A percentile compares a stretch with the other conserved stretches of the same genome.
phyloP scores from a whole-genome alignment of 2,113 vertebrate genomes.

The Aplodontia rufa region DNA sequence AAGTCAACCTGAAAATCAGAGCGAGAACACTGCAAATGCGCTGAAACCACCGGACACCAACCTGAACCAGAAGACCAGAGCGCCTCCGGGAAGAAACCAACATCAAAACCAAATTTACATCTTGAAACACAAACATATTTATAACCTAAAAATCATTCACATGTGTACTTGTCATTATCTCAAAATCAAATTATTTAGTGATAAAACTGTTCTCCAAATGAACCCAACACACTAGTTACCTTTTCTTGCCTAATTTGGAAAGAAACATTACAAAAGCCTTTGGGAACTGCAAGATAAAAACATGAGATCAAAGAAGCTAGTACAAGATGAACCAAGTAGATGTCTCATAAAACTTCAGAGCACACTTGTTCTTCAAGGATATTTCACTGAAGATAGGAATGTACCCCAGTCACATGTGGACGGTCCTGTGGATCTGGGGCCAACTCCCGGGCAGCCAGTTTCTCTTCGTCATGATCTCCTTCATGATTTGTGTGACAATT shows the following conservation, averaged over 20 bases:
- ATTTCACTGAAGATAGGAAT: constrained; percentile 30
- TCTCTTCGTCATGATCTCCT: not conserved
- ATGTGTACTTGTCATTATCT: constrained; percentile 60
- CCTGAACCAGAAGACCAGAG: not conserved
- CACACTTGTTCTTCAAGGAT: not conserved
- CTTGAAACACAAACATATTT: constrained; percentile 58
- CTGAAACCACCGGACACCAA: not conserved
- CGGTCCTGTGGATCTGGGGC: not conserved
- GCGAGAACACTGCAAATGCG: constrained; percentile 1
- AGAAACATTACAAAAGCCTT: constrained; percentile 45
- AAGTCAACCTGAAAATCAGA: constrained; percentile 93
- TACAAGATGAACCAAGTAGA: constrained; percentile 55
- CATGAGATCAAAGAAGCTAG: constrained; percentile 37
- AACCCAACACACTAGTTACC: constrained; percentile 24
- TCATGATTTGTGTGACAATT: not conserved
- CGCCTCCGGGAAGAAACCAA: constrained; percentile 33
- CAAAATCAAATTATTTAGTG: constrained; percentile 1
- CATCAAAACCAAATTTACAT: constrained; percentile 63
- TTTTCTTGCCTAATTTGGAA: constrained; percentile 62
- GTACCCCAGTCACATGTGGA: not conserved
- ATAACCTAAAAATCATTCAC: constrained; percentile 23
- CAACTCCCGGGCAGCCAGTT: not conserved
- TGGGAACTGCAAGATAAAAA: constrained; percentile 61
- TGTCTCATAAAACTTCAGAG: constrained; percentile 51
- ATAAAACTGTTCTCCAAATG: constrained; percentile 58